Conservation (phyloP, 1,140 invertebrate genomes). For the Aradophagus sp. region DNA sequence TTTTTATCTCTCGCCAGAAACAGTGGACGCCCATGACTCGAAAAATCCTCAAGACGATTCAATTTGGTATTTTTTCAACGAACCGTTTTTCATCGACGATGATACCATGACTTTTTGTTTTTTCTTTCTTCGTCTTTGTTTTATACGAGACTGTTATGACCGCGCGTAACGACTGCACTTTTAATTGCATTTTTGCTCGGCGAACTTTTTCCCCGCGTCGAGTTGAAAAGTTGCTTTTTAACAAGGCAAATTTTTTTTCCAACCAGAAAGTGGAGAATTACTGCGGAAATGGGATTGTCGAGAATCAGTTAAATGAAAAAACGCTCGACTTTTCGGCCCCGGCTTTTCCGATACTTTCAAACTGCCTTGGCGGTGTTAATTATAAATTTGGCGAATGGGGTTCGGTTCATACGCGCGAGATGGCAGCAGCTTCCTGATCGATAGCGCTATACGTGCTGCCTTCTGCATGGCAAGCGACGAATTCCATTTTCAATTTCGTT, state of each 20-base stretch:
- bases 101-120: constrained; percentile 17
- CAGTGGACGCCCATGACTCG: constrained; percentile 9
- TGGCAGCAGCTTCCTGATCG: constrained; percentile 67
- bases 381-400: constrained; percentile 21
- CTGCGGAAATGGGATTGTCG: no score
- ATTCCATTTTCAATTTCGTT: no score
- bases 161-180: constrained; percentile 34
- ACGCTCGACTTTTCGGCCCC: not conserved
- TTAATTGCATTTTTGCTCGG: constrained; percentile 20
- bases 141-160: constrained; percentile 11
- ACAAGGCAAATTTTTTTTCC: no score
- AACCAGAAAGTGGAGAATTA: no score
- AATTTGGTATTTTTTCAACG: constrained; percentile 29
- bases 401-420: constrained; percentile 58
- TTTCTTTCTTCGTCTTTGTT: not conserved
- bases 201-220: not conserved
- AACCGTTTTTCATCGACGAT: constrained; percentile 11
- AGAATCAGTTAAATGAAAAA: not conserved
- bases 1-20: constrained; percentile 42
- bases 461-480: constrained; percentile 54
- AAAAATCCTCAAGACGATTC: constrained; percentile 3
- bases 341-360: not conserved
- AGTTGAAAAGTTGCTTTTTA: not conserved
- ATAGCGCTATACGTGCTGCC: constrained; percentile 71
- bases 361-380: no score